Conservation (phyloP, 1,140 invertebrate genomes). For the Zelostemma sp. region DNA sequence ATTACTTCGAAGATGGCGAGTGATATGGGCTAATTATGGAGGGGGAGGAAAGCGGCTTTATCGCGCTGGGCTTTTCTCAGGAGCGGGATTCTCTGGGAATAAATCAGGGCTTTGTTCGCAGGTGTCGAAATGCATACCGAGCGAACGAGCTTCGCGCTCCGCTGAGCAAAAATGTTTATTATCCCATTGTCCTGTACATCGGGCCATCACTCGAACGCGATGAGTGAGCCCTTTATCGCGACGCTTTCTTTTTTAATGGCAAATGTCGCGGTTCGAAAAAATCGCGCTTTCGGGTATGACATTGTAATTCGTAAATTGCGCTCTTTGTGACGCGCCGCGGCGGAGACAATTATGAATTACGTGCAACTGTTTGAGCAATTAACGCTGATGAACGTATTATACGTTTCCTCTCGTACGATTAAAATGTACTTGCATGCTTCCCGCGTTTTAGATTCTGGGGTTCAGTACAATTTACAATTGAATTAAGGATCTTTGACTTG, state of each 20-base stretch:
- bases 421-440: neutral
- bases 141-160: conserved; percentile 26
- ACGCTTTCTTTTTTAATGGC: too few relatives aligned
- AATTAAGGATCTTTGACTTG: too few relatives aligned
- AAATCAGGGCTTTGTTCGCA: conserved; percentile 43
- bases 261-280: too few relatives aligned
- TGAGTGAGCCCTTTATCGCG: too few relatives aligned
- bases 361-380: conserved; percentile 39
- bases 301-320: conserved; percentile 7
- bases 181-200: conserved; percentile 18
- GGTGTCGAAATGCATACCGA: conserved; percentile 45
- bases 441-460: too few relatives aligned
- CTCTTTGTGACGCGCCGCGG: conserved; percentile 18
- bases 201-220: neutral
- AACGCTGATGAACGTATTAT: conserved; percentile 41
- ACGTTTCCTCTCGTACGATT: conserved; percentile 26
- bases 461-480: too few relatives aligned
- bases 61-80: conserved; percentile 13
- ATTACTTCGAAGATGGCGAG: conserved; percentile 26
- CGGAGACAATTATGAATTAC: conserved; percentile 44
- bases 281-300: neutral
- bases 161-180: conserved; percentile 31
- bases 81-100: conserved; percentile 24
- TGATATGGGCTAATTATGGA: conserved; percentile 37
- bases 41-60: conserved; percentile 18